Evolutionary conservation across 2,888 invertebrate genomes (phyloP).

Genomic region (Microplitis deprimator): DNA sequence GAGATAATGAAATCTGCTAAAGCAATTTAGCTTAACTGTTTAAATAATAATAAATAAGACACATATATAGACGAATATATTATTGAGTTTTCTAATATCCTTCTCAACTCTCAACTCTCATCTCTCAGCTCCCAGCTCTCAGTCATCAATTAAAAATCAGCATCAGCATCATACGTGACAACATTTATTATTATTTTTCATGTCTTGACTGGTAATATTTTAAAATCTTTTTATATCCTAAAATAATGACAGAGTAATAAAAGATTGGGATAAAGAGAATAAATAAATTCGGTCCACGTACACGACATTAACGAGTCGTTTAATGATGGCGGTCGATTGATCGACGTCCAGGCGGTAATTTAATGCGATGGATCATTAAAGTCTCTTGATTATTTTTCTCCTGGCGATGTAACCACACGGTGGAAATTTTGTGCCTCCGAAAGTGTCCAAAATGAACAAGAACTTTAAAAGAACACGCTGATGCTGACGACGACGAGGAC

Average conservation of each 20-base stretch:
- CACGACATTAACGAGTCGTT: slow-evolving; percentile 44
- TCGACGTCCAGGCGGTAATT: slow-evolving; percentile 49
- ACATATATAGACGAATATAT: too few species aligned
- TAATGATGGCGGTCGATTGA: slow-evolving; percentile 46
- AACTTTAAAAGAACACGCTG: slow-evolving; percentile 6
- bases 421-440: not conserved
- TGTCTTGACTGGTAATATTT: slow-evolving; percentile 28
- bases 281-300: slow-evolving; percentile 46
- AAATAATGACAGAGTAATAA: slow-evolving; percentile 30
- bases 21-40: too few species aligned
- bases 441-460: not conserved
- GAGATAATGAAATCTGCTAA: slow-evolving; percentile 17
- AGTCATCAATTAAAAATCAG: slow-evolving; percentile 31
- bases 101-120: too few species aligned
- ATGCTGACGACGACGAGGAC: not conserved
- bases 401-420: slow-evolving; percentile 4
- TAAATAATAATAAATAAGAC: too few species aligned
- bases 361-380: slow-evolving; percentile 59
- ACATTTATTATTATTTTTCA: slow-evolving; percentile 43
- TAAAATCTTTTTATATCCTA: not conserved
- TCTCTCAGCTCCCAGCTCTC: not conserved
- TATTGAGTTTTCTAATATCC: too few species aligned
- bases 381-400: slow-evolving; percentile 52
- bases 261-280: slow-evolving; percentile 26
- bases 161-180: slow-evolving; percentile 36